A percentile compares a stretch with the other conserved stretches of the same genome.
These are phyloP conservation scores for Zaprionus obscuricornis DNA, from an alignment of 2,888 invertebrate genomes.

Conservation along the genomic window DNA sequence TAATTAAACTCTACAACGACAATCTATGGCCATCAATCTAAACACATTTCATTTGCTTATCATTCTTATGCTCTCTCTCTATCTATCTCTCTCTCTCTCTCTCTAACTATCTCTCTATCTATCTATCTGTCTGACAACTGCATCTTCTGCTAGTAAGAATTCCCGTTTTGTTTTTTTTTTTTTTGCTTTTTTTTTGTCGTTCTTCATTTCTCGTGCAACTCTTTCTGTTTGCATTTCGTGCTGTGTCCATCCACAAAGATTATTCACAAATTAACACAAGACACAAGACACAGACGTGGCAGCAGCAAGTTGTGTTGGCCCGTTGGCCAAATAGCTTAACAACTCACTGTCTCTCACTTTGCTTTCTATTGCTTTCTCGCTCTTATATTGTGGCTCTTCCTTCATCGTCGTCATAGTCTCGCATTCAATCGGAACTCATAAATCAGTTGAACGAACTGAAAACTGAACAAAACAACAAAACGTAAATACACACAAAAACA, in stretches of 20 bases:
- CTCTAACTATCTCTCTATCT: conserved; percentile 28
- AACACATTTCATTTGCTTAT: conserved; percentile 34
- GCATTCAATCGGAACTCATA: conserved; percentile 62
- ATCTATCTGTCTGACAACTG: conserved; percentile 7
- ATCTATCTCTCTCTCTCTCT: background rate
- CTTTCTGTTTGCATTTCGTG: conserved; percentile 61
- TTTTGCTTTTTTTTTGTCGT: no score
- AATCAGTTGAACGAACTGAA: conserved; percentile 67
- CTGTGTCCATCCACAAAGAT: conserved; percentile 52
- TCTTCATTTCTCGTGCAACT: no score
- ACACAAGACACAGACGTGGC: no score
- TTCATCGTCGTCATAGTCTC: conserved; percentile 25
- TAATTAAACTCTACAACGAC: conserved; percentile 43
- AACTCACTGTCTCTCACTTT: no score
- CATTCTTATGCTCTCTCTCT: conserved; percentile 20
- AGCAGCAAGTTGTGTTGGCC: conserved; percentile 17
- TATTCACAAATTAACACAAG: conserved; percentile 75
- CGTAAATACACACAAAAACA: conserved; percentile 34
- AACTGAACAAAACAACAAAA: conserved; percentile 22
- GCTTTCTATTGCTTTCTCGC: no score
- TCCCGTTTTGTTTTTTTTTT: no score
- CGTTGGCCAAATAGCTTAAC: conserved; percentile 8
- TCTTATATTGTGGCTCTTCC: no score
- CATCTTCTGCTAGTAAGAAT: conserved; percentile 1
- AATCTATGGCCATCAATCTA: conserved; percentile 50